These are phyloP conservation scores for Drosophila borborema DNA, from an alignment of 2,888 invertebrate genomes.

Conservation along the genomic window DNA sequence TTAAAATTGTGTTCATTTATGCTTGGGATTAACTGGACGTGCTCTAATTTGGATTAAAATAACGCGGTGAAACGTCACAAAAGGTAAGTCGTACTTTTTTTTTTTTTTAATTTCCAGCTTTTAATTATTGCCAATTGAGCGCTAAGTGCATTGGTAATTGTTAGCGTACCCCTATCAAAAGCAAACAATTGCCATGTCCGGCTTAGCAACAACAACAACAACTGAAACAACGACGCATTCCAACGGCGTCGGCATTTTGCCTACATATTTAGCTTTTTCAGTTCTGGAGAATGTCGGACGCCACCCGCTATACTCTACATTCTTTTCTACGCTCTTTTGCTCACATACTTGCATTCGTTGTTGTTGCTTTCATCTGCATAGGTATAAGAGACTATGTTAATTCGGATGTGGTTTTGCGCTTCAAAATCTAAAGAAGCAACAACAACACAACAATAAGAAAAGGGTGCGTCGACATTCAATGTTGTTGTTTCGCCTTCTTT, in stretches of 20 bases:
- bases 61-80: slow-evolving; percentile 45
- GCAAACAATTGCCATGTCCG: slow-evolving; percentile 69
- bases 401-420: slow-evolving; percentile 79
- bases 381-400: slow-evolving; percentile 45
- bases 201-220: slow-evolving; percentile 49
- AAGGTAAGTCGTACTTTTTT: slow-evolving; percentile 38
- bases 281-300: slow-evolving; percentile 38
- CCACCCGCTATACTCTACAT: slow-evolving; percentile 44
- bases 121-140: slow-evolving; percentile 55
- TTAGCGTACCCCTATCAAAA: slow-evolving; percentile 26
- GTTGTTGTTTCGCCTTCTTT: slow-evolving; percentile 42
- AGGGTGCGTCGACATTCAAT: slow-evolving; percentile 75
- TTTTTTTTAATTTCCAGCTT: slow-evolving; percentile 5
- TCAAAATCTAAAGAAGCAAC: slow-evolving; percentile 45
- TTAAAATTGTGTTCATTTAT: slow-evolving; percentile 23
- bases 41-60: slow-evolving; percentile 45
- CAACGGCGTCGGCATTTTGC: slow-evolving; percentile 59
- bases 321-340: slow-evolving; percentile 28
- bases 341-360: slow-evolving; percentile 19
- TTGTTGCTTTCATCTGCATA: slow-evolving; percentile 33
- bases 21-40: slow-evolving; percentile 40
- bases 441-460: slow-evolving; percentile 61
- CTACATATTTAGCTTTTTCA: slow-evolving; percentile 37
- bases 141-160: slow-evolving; percentile 41
- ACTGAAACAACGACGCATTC: slow-evolving; percentile 48